Evolutionary conservation across 2,797 vertebrate genomes (phyloP), one percentile per base, ranked within the genome.

Genomic region (Myotis planiceps): DNA sequence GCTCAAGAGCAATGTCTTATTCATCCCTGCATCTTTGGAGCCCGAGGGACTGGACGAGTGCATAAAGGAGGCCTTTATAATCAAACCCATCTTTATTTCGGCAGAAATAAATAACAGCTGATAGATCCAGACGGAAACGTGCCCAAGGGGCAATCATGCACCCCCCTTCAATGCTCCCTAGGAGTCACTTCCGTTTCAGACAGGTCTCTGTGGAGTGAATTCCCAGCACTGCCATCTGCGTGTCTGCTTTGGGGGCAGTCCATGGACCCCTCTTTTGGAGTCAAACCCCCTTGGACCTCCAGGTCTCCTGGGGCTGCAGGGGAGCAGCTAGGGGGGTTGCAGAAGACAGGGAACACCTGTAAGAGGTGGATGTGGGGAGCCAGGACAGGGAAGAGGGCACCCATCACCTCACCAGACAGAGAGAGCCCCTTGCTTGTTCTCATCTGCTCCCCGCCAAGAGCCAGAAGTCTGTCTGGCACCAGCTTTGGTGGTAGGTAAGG

Each of bases 391-490:
- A 90, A 32, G 53, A 68, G 21, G 27, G n/a, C 84, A 80, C 74
- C 0, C 2, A 86, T 88, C 65, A 45, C 75, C 92, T 71, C 4
- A 1, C 83, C 84, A 88, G 94, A 93, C 14, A 0, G 42, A 51
- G 47, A 88, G 55, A 58, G 66, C 47, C 7, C 25, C 49, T 86
- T n/a, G 0, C 92, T 91, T 90, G 86, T 89, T 96, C 79, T 96
- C 78, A 93, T 92, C 83, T 83, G 42, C 79, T 0, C 2, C 68
- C 80, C 86, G 85, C 92, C 9, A 39, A 34, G 76, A 94, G 74
- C 92, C 92, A 96, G 92, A 42, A 90, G 69, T 90, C 93, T 90
- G 84, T 90, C 90, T 94, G 93, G 25, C 58, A 90, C 72, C 84
- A 83, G 95, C 51, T 97, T 90, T 68, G 90, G 94, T 85, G 87